These are phyloP conservation scores for Cryptus viduatorius DNA, from an alignment of 2,888 invertebrate species.

Conservation along the genomic window DNA sequence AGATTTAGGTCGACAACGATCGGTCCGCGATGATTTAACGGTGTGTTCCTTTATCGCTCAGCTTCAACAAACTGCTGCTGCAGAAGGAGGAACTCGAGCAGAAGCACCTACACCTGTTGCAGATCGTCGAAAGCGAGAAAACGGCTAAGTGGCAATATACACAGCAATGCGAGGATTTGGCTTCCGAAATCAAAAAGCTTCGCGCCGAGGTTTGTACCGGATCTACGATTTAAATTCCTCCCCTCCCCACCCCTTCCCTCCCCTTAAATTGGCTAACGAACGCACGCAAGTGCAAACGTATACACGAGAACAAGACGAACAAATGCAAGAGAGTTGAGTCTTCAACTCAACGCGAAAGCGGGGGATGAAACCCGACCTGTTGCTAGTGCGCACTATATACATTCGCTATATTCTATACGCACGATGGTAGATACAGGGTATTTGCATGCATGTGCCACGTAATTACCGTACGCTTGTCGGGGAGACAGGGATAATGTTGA, in stretches of 20 bases:
- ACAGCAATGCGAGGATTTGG: constrained; percentile 96
- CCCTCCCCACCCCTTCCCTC: too few relatives aligned
- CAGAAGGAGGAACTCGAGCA: constrained; percentile 97
- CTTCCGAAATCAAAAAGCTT: constrained; percentile 94
- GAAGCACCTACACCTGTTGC: constrained; percentile 94
- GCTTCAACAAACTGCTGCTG: constrained; percentile 94
- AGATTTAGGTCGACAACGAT: background rate
- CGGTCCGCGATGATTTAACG: background rate
- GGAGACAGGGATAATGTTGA: background rate
- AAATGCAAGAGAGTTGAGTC: constrained; percentile 30
- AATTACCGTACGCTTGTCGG: background rate
- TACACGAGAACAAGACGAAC: background rate
- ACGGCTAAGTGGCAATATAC: constrained; percentile 97
- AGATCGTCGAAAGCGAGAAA: constrained; percentile 96
- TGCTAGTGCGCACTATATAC: constrained; percentile 49
- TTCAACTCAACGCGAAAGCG: constrained; percentile 30
- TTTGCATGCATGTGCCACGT: background rate
- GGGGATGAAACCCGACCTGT: constrained; percentile 58
- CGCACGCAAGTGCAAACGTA: background rate
- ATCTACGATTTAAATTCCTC: constrained; percentile 5
- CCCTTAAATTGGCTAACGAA: background rate
- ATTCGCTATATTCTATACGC: constrained; percentile 3
- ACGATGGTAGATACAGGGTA: background rate
- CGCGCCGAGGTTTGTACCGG: constrained; percentile 90
- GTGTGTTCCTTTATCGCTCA: constrained; percentile 81